These are phyloP conservation scores for Adelognathus sp. DNA, from an alignment of 2,888 invertebrate genomes.

Conservation along the genomic window DNA sequence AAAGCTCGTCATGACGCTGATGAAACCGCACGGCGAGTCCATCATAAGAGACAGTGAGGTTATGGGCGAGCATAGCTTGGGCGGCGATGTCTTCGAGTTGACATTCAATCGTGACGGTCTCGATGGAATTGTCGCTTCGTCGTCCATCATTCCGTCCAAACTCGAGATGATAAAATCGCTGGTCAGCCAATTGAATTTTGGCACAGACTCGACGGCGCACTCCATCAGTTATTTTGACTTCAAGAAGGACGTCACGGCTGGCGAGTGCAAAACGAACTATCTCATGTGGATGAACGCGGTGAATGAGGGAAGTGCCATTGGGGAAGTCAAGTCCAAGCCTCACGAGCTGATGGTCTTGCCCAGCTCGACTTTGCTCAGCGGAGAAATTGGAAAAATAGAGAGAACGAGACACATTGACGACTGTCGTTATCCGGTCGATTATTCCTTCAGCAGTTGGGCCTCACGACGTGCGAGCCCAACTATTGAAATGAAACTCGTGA, in stretches of 20 bases:
- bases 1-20: neutral
- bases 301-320: neutral
- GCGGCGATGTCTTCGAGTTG: constrained; percentile 67
- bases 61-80: constrained; percentile 32
- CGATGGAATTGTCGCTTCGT: constrained; percentile 64
- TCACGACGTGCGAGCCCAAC: neutral
- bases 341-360: neutral
- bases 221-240: constrained; percentile 58
- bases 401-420: constrained; percentile 26
- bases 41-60: neutral
- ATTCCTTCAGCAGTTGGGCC: constrained; percentile 42
- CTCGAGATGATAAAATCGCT: constrained; percentile 67
- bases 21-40: neutral
- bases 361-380: neutral
- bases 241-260: constrained; percentile 52
- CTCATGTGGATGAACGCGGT: neutral
- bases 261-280: constrained; percentile 10
- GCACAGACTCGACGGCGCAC: constrained; percentile 53
- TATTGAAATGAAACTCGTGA: neutral
- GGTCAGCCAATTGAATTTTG: constrained; percentile 66
- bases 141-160: constrained; percentile 58
- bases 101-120: constrained; percentile 66
- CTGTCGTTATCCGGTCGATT: constrained; percentile 25
- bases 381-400: neutral
- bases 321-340: neutral